phyloP scores from a whole-genome alignment of 1,140 invertebrate species.

The Pseudachorutes palmiensis region DNA sequence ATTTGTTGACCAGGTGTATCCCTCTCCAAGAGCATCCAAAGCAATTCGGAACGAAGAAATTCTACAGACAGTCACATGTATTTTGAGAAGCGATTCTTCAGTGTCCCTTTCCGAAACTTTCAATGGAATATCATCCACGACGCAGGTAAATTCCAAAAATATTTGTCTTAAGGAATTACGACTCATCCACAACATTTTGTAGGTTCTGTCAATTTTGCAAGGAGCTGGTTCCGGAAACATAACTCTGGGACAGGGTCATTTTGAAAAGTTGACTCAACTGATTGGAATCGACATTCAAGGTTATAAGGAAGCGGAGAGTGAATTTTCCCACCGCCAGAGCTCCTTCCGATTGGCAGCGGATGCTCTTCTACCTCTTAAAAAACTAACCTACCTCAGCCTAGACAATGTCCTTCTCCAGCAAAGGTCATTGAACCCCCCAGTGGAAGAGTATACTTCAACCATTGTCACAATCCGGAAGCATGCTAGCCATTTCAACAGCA shows the following conservation, averaged over 20 bases:
- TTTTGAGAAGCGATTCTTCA: background rate
- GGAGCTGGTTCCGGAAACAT: conserved; percentile 43
- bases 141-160: background rate
- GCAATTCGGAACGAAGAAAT: background rate
- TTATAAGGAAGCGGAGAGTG: conserved; percentile 34
- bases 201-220: conserved; percentile 50
- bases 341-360: conserved; percentile 19
- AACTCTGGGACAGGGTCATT: conserved; percentile 47
- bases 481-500: background rate
- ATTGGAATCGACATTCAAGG: conserved; percentile 54
- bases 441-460: background rate
- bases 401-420: conserved; percentile 25
- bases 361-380: conserved; percentile 12
- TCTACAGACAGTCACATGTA: background rate
- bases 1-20: no score
- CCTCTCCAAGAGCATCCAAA: background rate
- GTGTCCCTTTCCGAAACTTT: background rate
- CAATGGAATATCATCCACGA: background rate
- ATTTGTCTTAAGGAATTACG: background rate
- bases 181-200: conserved; percentile 30
- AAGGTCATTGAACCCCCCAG: conserved; percentile 8
- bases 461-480: conserved; percentile 7
- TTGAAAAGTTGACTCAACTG: conserved; percentile 49
- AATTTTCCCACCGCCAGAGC: background rate
- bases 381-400: conserved; percentile 30